Evolutionary conservation across 2,113 vertebrate species (phyloP), one percentile per base, ranked within the genome.

Genomic region (Actenoides lindsayi): DNA sequence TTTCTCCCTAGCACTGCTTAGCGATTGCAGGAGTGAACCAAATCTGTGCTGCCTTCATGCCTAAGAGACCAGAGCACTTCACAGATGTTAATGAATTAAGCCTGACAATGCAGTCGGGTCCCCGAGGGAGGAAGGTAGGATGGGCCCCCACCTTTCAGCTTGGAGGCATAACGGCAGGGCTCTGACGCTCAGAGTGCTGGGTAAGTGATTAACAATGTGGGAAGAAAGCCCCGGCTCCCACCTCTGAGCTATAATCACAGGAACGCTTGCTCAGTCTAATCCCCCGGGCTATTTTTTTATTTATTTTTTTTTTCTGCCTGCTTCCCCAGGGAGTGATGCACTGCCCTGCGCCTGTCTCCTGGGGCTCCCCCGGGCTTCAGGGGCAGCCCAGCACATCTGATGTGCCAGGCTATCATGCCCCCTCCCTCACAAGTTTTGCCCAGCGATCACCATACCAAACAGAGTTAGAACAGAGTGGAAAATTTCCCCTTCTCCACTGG

Each of bases 31-130:
- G 56, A 93, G 30, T 9, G 42, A 93, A 64, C 48, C 56, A 37
- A 64, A 89, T 84, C 42, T 62, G 37, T 92, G 77, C 69, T 76
- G 54, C 74, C 39, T 96, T 77, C 68, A 64, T 92, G 86, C 73
- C 74, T n/a, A n/a, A 90, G 31, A 90, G 42, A 64, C 85, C 10
- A 9, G 57, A 95, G 80, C 44, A 54, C 54, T 64, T 92, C 92
- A 59, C 37, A 89, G 74, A 95, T 88, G 94, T 92, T 95, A 93
- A 93, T 92, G 89, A 96, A 94, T 89, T 92, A 93, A 95, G 74
- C 53, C 53, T 95, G 86, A 92, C 90, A 95, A 94, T 75, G 76
- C 86, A 92, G 80, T 94, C 6, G 20, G 71, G 54, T 88, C 56
- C 79, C 57, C 13, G 65, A 76, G 90, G 96, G 92, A 93, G 86